A percentile compares a stretch with the other conserved stretches of the same genome.
Conservation (phyloP, 1,140 invertebrate species). For the Drosophila mojavensis region DNA sequence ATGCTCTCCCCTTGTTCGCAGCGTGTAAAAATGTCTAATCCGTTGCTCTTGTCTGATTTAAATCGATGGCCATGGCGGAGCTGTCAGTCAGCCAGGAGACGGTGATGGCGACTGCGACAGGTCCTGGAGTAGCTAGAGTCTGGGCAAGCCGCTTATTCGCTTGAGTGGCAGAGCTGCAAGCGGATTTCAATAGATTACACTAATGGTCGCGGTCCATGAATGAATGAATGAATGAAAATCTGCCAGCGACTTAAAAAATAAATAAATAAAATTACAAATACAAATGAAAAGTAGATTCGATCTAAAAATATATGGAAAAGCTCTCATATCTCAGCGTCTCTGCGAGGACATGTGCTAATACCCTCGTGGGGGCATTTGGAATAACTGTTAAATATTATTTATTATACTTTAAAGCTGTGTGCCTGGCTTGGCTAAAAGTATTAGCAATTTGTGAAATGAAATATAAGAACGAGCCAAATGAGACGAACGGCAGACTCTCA, state of each 20-base stretch:
- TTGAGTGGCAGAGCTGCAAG: constrained; percentile 28
- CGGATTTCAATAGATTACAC: constrained; percentile 30
- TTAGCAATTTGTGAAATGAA: too few relatives aligned
- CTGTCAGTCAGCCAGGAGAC: not conserved
- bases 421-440: too few relatives aligned
- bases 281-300: not conserved
- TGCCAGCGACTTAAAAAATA: not conserved
- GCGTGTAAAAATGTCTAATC: constrained; percentile 9
- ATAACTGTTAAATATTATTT: too few relatives aligned
- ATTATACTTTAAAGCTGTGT: too few relatives aligned
- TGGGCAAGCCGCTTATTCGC: constrained; percentile 37
- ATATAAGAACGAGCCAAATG: too few relatives aligned
- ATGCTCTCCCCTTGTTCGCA: not conserved
- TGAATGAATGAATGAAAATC: constrained; percentile 18
- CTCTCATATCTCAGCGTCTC: not conserved
- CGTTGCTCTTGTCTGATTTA: not conserved
- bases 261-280: not conserved
- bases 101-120: not conserved
- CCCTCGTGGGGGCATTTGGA: too few relatives aligned
- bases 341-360: too few relatives aligned
- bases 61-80: not conserved
- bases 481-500: too few relatives aligned
- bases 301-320: too few relatives aligned
- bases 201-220: constrained; percentile 35
- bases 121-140: not conserved